These are phyloP conservation scores for Dendrolimus houi DNA, from an alignment of 2,888 invertebrate species.

Conservation along the genomic window DNA sequence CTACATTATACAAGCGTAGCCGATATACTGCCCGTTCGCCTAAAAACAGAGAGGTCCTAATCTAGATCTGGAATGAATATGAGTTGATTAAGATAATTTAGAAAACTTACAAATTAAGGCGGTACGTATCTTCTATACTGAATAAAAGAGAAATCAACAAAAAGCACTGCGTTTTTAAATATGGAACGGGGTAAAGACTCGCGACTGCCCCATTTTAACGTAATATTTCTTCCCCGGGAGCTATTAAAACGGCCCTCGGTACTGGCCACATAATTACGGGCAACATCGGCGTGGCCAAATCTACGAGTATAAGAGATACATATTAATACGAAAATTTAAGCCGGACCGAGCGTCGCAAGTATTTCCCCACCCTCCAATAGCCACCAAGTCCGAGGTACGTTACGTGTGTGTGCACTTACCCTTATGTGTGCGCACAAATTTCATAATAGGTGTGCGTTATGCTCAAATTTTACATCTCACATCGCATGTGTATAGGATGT, in stretches of 20 bases:
- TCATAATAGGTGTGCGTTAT: slow-evolving; percentile 69
- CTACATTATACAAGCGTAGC: too few relatives aligned
- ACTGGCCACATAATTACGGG: slow-evolving; percentile 44
- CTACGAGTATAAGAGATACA: slow-evolving; percentile 64
- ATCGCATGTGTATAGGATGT: slow-evolving; percentile 54
- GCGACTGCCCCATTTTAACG: slow-evolving; percentile 10
- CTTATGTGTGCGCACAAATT: slow-evolving; percentile 57
- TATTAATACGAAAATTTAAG: slow-evolving; percentile 73
- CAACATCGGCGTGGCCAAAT: slow-evolving; percentile 48
- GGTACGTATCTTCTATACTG: too few relatives aligned
- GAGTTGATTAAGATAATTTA: too few relatives aligned
- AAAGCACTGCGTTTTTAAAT: background rate
- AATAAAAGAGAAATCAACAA: slow-evolving; percentile 3
- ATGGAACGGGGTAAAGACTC: background rate
- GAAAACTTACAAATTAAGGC: background rate
- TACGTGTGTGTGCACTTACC: slow-evolving; percentile 34
- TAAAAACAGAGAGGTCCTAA: too few relatives aligned
- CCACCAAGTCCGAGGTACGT: slow-evolving; percentile 58
- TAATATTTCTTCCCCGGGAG: slow-evolving; percentile 21
- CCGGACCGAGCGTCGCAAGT: slow-evolving; percentile 60
- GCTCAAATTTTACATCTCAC: slow-evolving; percentile 74
- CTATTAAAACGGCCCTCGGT: slow-evolving; percentile 28
- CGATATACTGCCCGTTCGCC: too few relatives aligned
- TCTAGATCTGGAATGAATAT: too few relatives aligned
- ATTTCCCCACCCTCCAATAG: slow-evolving; percentile 46